Evolutionary conservation across 2,113 vertebrate species (phyloP).

Genomic region (Albula goreensis): DNA sequence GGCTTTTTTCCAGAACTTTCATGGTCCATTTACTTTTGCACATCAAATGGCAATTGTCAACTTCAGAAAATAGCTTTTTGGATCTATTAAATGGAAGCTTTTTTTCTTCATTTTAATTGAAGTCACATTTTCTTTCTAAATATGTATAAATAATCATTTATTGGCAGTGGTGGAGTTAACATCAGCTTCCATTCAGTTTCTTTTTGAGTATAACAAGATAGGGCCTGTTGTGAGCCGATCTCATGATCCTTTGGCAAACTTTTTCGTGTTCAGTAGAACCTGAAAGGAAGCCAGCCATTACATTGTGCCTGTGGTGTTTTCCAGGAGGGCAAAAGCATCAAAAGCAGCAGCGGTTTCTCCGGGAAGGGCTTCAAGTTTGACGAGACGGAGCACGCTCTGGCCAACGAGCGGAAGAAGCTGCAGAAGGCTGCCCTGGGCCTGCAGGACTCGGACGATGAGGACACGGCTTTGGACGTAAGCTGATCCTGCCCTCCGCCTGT

Average conservation of each 20-base stretch:
- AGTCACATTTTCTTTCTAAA: background rate
- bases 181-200: background rate
- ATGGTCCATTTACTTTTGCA: too few relatives aligned
- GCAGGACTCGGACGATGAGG: constrained; percentile 97
- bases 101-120: too few relatives aligned
- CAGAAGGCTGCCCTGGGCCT: constrained; percentile 95
- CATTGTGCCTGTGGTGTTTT: constrained; percentile 2
- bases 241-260: background rate
- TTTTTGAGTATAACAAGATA: background rate
- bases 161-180: background rate
- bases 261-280: too few relatives aligned
- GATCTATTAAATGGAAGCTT: background rate
- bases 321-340: constrained; percentile 93
- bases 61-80: background rate
- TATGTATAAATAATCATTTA: background rate
- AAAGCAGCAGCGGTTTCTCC: constrained; percentile 97
- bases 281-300: background rate
- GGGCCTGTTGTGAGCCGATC: background rate
- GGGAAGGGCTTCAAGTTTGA: constrained; percentile 99
- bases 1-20: background rate
- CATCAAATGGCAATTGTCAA: background rate
- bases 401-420: constrained; percentile 95
- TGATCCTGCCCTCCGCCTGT: background rate
- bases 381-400: constrained; percentile 94
- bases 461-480: constrained; percentile 91